Conservation (phyloP, 2,113 vertebrate species). For the Chrysemys picta region DNA sequence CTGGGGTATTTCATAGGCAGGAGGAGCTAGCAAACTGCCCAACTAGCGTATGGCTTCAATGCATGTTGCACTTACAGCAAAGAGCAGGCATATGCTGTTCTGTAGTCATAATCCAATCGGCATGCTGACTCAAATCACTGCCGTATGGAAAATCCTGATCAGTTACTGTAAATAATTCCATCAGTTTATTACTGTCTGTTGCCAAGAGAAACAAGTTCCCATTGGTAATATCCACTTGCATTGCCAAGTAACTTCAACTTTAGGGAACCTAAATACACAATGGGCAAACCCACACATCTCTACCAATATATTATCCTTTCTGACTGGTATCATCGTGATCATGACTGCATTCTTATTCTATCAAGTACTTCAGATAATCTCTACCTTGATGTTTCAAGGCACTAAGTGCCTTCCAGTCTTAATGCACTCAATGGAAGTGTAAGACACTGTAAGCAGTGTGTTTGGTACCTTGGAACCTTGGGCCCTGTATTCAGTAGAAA, state of each 20-base stretch:
- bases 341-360: neutral
- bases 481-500: neutral
- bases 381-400: neutral
- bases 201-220: conserved; percentile 61
- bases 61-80: neutral
- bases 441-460: neutral
- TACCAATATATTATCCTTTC: neutral
- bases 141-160: conserved; percentile 32
- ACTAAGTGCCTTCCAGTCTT: neutral
- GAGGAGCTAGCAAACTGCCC: neutral
- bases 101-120: neutral
- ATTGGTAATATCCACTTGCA: conserved; percentile 12
- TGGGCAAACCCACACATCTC: neutral
- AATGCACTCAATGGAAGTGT: fast-evolving
- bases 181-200: conserved; percentile 45
- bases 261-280: neutral
- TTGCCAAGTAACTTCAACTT: conserved; percentile 55
- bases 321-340: neutral
- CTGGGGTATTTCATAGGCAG: neutral
- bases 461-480: fast-evolving
- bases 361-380: neutral
- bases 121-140: neutral
- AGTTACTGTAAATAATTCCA: conserved; percentile 58
- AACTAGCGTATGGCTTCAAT: neutral
- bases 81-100: neutral